A percentile compares a stretch with the other conserved stretches of the same genome.
Conservation (phyloP, 2,113 vertebrate species). For the Cavia porcellus region DNA sequence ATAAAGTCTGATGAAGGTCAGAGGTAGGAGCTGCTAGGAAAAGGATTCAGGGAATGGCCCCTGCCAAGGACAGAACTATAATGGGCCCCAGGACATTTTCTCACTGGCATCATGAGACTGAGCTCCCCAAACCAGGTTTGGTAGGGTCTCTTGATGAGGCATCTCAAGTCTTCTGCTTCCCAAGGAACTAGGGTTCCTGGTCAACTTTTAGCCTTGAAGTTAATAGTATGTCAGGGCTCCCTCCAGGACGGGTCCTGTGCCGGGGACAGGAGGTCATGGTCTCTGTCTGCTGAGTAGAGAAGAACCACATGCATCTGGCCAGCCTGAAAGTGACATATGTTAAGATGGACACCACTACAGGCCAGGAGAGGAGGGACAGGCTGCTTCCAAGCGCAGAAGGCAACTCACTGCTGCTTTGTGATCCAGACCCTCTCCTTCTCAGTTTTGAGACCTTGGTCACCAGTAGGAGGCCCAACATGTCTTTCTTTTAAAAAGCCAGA, state of each 20-base stretch:
- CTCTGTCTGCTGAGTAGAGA: not conserved
- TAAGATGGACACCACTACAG: not conserved
- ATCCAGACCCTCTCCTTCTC: not conserved
- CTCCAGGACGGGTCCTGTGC: not conserved
- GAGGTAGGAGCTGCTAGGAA: not conserved
- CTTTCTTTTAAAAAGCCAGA: not conserved
- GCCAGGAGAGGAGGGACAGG: rapidly evolving
- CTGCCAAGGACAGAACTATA: not conserved
- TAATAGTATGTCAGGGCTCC: not conserved
- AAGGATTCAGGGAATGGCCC: rapidly evolving
- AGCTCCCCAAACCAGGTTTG: not conserved
- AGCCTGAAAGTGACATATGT: not conserved
- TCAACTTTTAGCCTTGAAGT: not conserved
- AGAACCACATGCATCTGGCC: not conserved
- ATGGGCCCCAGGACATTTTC: not conserved
- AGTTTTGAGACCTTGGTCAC: not conserved
- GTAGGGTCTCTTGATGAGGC: not conserved
- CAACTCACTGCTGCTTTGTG: not conserved
- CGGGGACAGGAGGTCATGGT: not conserved
- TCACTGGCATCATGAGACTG: not conserved
- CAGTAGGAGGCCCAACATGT: not conserved
- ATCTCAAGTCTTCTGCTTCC: not conserved
- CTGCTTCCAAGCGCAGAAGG: not conserved
- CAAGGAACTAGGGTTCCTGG: not conserved
- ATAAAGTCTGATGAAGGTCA: not conserved